Percentiles rank a stretch among this genome's conserved stretches.
Conservation (phyloP, 2,113 vertebrate species). For the Semnornis frantzii region DNA sequence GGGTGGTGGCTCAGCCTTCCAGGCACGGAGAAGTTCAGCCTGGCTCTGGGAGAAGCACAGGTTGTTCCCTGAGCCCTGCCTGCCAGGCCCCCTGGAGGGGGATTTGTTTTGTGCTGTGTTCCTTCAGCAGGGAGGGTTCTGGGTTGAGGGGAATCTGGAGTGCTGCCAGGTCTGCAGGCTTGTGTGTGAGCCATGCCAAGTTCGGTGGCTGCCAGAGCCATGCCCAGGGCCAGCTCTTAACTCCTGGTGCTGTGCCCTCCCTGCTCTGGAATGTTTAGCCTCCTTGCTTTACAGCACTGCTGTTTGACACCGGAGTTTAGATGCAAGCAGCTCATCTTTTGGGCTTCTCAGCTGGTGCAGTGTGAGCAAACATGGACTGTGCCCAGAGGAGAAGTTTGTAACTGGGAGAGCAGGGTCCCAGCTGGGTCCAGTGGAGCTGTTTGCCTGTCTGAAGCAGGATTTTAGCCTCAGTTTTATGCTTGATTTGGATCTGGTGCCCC, state of each 20-base stretch:
- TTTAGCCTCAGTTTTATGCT: neutral
- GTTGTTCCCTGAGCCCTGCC: neutral
- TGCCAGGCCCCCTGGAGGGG: neutral
- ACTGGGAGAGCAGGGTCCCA: neutral
- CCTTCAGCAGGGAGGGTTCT: neutral
- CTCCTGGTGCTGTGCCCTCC: neutral
- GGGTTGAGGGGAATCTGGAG: neutral
- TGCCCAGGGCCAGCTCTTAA: no score
- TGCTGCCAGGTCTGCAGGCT: neutral
- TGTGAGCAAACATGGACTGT: neutral
- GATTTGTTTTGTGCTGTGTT: conserved; percentile 2
- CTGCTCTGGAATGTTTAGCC: neutral
- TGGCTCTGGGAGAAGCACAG: neutral
- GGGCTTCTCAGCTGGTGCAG: neutral
- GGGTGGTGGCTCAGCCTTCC: conserved; percentile 2
- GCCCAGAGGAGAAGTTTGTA: neutral
- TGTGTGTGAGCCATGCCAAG: neutral
- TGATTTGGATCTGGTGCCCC: neutral
- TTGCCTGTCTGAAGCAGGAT: neutral
- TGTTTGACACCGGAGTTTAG: neutral
- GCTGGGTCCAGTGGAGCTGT: neutral
- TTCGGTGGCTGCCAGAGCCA: neutral
- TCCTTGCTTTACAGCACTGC: neutral
- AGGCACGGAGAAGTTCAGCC: neutral
- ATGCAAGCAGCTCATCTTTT: neutral